Evolutionary conservation across 2,113 vertebrate genomes (phyloP), one percentile per base, ranked within the genome.

Genomic region (Channa maculata): DNA sequence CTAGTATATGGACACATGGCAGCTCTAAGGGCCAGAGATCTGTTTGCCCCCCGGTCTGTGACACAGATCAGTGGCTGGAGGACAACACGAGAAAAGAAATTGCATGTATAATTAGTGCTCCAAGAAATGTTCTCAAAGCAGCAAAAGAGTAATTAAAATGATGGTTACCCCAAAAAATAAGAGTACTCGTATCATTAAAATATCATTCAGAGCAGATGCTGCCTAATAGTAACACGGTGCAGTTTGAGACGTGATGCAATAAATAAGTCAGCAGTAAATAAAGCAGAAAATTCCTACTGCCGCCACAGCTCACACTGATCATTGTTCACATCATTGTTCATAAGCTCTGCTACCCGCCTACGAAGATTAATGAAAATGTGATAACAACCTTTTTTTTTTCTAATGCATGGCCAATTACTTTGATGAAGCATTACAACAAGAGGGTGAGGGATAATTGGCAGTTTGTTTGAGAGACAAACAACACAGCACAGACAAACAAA

Each of bases 1-100:
- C 88, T 88, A 24, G 24, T 24, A 81, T 50, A 88, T 89, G 87
- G 79, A 84, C 88, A 92, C 89, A 91, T 89, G 88, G 89, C 72
- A 45, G 76, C 86, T 80, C 79, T n/a, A 12, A 83, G 73, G 87
- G 81, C 89, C 80, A 86, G 55, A 85, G 71, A 79, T 87, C 80
- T 76, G 64, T 86, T 88, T 66, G 86, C 86, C 82, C 73, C 24
- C 39, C 38, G 13, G 78, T 71, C 76, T 74, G 34, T 75, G 84
- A 71, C 79, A 86, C 70, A 71, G 74, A 86, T 74, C 61, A 49
- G 4, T 36, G 54, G 24, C 75, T 10, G 38, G 36, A 71, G 44
- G 61, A 55, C 48, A 68, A 50, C 65, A 70, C 12, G 13, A 67
- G 6, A 65, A 37, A 61, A 5, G 24, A 63, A 58, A 68, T 12